A percentile compares a stretch with the other conserved stretches of the same genome.
These are phyloP conservation scores for Drosophila macrospina DNA, from an alignment of 2,888 invertebrate species.

Conservation along the genomic window DNA sequence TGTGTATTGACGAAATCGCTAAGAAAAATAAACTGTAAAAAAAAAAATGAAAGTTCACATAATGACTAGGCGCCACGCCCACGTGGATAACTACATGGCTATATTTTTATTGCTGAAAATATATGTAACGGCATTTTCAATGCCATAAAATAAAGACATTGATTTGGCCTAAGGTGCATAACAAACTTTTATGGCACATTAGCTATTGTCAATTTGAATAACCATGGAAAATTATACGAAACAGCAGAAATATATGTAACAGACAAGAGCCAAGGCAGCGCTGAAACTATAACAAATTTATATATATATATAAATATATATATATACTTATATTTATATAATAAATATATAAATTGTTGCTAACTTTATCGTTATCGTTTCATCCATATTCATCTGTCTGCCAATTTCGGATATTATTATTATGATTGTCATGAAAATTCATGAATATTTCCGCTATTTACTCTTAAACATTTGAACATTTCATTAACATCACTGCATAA, in stretches of 20 bases:
- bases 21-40: not conserved
- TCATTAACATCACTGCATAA: not conserved
- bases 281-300: too few species aligned
- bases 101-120: not conserved
- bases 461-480: too few species aligned
- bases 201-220: not conserved
- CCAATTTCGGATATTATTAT: too few species aligned
- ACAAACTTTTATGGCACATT: conserved; percentile 6
- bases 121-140: conserved; percentile 18
- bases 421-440: too few species aligned
- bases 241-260: too few species aligned
- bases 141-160: conserved; percentile 13
- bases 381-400: too few species aligned
- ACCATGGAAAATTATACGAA: not conserved
- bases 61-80: conserved; percentile 45
- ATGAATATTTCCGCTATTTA: too few species aligned
- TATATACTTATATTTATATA: too few species aligned
- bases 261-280: too few species aligned
- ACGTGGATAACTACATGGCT: conserved; percentile 3
- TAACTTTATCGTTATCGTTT: too few species aligned
- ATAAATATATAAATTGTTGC: too few species aligned
- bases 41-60: conserved; percentile 46
- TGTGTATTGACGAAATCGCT: conserved; percentile 30
- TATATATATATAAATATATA: too few species aligned
- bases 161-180: conserved; percentile 2